Percentiles rank a stretch among this genome's conserved stretches.
phyloP scores from a whole-genome alignment of 2,113 vertebrate genomes.

The Xenopus borealis region DNA sequence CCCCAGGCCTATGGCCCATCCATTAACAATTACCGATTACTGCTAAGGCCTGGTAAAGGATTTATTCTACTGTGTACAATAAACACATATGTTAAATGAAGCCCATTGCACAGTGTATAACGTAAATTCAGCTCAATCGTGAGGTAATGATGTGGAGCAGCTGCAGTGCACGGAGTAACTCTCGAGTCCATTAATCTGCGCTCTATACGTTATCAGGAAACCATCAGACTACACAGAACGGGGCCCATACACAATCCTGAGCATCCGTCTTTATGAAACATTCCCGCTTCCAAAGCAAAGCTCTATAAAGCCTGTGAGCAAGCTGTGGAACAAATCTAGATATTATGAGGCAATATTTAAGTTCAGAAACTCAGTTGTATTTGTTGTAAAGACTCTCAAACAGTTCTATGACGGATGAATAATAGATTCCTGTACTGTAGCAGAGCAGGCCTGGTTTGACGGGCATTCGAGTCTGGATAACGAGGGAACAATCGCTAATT shows the following conservation, averaged over 20 bases:
- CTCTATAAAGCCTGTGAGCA: neutral
- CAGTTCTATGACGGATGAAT: too few species aligned
- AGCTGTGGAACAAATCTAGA: neutral
- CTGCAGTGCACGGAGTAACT: conserved; percentile 5
- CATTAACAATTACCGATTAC: neutral
- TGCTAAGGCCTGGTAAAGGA: conserved; percentile 29
- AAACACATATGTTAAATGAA: conserved; percentile 31
- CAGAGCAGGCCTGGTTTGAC: too few species aligned
- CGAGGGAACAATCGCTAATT: too few species aligned
- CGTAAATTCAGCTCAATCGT: rapidly evolving
- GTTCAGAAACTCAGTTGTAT: neutral
- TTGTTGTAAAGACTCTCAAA: too few species aligned
- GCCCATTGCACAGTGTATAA: conserved; percentile 27
- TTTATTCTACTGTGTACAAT: conserved; percentile 22
- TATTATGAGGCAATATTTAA: neutral
- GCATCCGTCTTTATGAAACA: neutral
- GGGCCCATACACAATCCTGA: neutral
- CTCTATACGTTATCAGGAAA: conserved; percentile 23
- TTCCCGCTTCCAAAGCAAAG: neutral
- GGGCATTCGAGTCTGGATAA: too few species aligned
- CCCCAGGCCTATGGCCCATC: neutral
- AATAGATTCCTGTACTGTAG: too few species aligned
- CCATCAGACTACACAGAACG: conserved; percentile 26
- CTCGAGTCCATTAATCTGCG: conserved; percentile 33
- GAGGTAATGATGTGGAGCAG: rapidly evolving